Percentiles rank a stretch among this genome's conserved stretches.
Conservation (phyloP, 1,140 invertebrate genomes). For the Drosophila rufa region DNA sequence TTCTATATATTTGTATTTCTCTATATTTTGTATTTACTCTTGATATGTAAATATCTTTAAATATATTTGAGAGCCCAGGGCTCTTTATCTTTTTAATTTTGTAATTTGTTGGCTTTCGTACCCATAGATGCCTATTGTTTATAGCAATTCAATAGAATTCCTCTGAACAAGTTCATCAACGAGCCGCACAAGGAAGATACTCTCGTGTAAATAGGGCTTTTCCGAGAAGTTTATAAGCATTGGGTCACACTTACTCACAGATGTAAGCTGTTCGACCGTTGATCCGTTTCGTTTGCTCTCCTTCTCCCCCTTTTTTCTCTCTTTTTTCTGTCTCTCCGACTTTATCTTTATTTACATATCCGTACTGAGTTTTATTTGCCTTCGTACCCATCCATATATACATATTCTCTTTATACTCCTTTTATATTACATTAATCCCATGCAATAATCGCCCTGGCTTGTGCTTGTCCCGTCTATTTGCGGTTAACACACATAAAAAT, state of each 20-base stretch:
- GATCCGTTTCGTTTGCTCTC: slow-evolving; percentile 1
- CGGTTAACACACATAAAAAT: slow-evolving; percentile 50
- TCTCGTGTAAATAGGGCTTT: slow-evolving; percentile 1
- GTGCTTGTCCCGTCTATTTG: slow-evolving; percentile 44
- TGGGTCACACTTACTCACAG: slow-evolving; percentile 5
- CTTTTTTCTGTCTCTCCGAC: not conserved
- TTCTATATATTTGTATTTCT: slow-evolving; percentile 20
- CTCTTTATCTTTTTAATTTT: slow-evolving; percentile 18
- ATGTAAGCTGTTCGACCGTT: not conserved
- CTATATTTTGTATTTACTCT: slow-evolving; percentile 26
- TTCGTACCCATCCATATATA: slow-evolving; percentile 15
- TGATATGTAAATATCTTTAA: slow-evolving; percentile 28
- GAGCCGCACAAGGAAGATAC: not conserved
- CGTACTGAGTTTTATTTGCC: slow-evolving; percentile 4
- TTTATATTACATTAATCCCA: slow-evolving; percentile 32
- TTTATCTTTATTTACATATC: not conserved
- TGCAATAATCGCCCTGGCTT: slow-evolving; percentile 34
- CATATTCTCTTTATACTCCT: slow-evolving; percentile 19
- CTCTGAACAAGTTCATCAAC: too few relatives aligned
- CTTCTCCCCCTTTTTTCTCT: not conserved
- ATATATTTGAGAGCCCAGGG: slow-evolving; percentile 1
- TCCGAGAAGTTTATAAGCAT: not conserved
- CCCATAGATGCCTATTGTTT: slow-evolving; percentile 10
- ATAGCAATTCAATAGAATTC: not conserved
- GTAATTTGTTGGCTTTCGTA: slow-evolving; percentile 16